Evolutionary conservation across 2,888 invertebrate genomes (phyloP).

Genomic region (Autographa gamma): DNA sequence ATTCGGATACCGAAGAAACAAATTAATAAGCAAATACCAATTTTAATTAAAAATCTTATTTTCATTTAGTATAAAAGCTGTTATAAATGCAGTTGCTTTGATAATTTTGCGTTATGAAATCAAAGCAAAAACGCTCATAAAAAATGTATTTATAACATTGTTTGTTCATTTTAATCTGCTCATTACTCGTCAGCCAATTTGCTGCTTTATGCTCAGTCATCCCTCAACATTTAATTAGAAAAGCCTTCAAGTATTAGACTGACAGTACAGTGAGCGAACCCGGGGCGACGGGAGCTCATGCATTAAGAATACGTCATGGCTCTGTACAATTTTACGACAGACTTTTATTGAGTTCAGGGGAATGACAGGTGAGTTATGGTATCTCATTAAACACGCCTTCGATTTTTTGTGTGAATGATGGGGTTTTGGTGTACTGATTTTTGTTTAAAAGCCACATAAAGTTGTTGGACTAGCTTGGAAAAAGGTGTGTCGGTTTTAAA

Average conservation of each 20-base stretch:
- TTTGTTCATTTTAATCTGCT: slow-evolving; percentile 48
- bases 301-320: slow-evolving; percentile 53
- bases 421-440: slow-evolving; percentile 2
- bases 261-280: slow-evolving; percentile 37
- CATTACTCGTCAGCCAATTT: slow-evolving; percentile 42
- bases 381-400: slow-evolving; percentile 31
- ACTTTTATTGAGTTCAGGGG: slow-evolving; percentile 54
- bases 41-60: slow-evolving; percentile 26
- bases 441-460: neutral
- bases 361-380: slow-evolving; percentile 53
- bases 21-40: slow-evolving; percentile 34
- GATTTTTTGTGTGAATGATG: slow-evolving; percentile 6
- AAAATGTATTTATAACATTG: slow-evolving; percentile 35
- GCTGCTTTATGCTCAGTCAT: slow-evolving; percentile 46
- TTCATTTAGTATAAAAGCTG: slow-evolving; percentile 23
- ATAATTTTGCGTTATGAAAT: slow-evolving; percentile 25
- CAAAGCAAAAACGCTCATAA: slow-evolving; percentile 41
- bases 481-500: neutral
- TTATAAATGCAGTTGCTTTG: slow-evolving; percentile 33
- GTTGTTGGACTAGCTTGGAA: neutral
- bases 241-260: slow-evolving; percentile 51
- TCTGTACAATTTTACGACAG: slow-evolving; percentile 52
- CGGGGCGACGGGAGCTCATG: slow-evolving; percentile 42
- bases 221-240: slow-evolving; percentile 51
- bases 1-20: slow-evolving; percentile 2